Evolutionary conservation across 2,888 invertebrate species (phyloP).

Genomic region (Acrobasis suavella): DNA sequence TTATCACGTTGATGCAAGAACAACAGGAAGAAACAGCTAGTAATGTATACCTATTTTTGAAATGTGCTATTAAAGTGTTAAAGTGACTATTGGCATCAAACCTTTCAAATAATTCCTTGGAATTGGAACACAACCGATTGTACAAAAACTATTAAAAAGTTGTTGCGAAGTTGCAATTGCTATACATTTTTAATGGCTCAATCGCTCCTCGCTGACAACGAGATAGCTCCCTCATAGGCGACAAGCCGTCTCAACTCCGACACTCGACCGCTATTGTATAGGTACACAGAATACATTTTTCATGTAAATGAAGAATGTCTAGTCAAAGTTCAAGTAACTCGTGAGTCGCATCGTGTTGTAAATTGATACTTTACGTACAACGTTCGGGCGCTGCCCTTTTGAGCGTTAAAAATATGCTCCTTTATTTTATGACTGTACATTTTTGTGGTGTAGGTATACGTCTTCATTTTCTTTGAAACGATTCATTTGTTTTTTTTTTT

Average conservation of each 20-base stretch:
- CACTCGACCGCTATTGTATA: no score
- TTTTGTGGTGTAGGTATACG: neutral
- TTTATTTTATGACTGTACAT: slow-evolving; percentile 4
- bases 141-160: no score
- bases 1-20: no score
- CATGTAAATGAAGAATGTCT: neutral
- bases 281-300: neutral
- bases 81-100: no score
- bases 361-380: slow-evolving; percentile 27
- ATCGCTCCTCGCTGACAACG: neutral
- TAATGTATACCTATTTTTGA: no score
- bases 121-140: no score
- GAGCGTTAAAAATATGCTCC: neutral
- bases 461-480: neutral
- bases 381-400: neutral
- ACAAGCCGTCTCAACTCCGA: slow-evolving; percentile 8
- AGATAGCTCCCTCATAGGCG: slow-evolving; percentile 1
- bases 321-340: neutral
- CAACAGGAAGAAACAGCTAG: no score
- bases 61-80: no score
- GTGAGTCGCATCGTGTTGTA: slow-evolving; percentile 21
- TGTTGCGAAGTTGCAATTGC: neutral
- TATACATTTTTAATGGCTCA: neutral
- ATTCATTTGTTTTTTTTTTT: neutral
- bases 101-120: no score